Base-by-base conservation (phyloP, 2,113 vertebrate genomes). In the Toxostoma redivivum region DNA sequence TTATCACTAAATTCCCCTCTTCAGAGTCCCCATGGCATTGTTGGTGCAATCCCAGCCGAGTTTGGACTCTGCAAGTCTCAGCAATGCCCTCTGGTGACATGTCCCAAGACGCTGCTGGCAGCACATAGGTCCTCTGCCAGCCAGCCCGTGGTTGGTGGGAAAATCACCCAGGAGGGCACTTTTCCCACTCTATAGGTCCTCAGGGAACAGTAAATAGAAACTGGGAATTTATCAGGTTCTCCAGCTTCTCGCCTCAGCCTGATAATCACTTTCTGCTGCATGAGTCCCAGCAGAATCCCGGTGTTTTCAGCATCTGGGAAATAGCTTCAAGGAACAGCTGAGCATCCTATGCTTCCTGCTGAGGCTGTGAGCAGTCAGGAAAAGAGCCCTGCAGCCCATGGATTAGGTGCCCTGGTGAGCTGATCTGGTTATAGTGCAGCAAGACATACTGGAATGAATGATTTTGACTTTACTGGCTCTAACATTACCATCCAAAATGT, bases 41-140 rank as follows among this genome's bases (percentile, higher is more conserved):
- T 1, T 53, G 40, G 18, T 33, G 37, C 51, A 24, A 37, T 44
- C 40, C 40, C 31, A 24, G 17, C 27, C 4, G 0, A 27, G 15
- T 28, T 3, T 31, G 81, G 58, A 66, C 81, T 87, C 31, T 79
- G 51, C 2, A 0, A 58, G 65, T 42, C 94, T 67, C 87, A 31
- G 78, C 8, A 54, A 69, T 96, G 78, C 88, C 88, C 62, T 82
- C 90, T 90, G 79, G 79, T 90, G 90, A 80, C 42, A 5, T 5
- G 65, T 79, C 83, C 66, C 30, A 1, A 7, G n/a, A 56, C 65
- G 56, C 28, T 0, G 0, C 71, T 86, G 71, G 37, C 71, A 88
- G 82, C 28, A 31, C 58, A 18, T 17, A 3, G 44, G 33, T 71
- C 24, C 44, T 56, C 27, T 35, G 28, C 73, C 66, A 53, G 53